These are phyloP conservation scores for Rotaria macrura DNA, from an alignment of 2,888 invertebrate genomes.

Conservation along the genomic window DNA sequence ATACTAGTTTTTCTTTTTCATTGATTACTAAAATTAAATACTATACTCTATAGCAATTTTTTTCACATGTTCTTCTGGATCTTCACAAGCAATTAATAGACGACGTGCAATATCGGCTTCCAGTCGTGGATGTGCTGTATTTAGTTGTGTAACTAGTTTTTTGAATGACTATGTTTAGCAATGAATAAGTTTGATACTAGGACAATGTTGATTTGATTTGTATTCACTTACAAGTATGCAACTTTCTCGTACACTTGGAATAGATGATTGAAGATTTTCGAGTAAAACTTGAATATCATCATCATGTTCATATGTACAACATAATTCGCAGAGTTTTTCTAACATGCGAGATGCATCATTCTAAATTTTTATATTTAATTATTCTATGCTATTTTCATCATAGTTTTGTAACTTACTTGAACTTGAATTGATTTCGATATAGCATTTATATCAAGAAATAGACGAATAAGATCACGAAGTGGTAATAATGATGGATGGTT, in stretches of 20 bases:
- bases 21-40: not conserved
- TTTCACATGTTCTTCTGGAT: conserved; percentile 35
- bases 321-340: not conserved
- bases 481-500: conserved; percentile 70
- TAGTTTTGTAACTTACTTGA: conserved; percentile 35
- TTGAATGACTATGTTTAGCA: conserved; percentile 9
- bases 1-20: not conserved
- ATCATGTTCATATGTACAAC: conserved; percentile 2
- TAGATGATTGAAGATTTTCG: conserved; percentile 64
- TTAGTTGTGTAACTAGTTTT: not conserved
- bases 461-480: conserved; percentile 66
- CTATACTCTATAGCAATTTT: not conserved
- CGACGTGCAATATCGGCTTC: conserved; percentile 10
- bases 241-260: conserved; percentile 66
- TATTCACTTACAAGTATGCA: conserved; percentile 54
- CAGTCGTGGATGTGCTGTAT: not conserved
- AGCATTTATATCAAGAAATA: conserved; percentile 56
- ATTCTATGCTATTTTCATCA: conserved; percentile 54
- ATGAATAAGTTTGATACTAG: too few relatives aligned
- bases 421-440: conserved; percentile 38
- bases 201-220: not conserved
- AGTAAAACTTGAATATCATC: conserved; percentile 68
- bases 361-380: conserved; percentile 43
- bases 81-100: conserved; percentile 37
- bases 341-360: conserved; percentile 40